These are phyloP conservation scores for Mizuhopecten yessoensis DNA, from an alignment of 1,140 invertebrate species.

Conservation along the genomic window DNA sequence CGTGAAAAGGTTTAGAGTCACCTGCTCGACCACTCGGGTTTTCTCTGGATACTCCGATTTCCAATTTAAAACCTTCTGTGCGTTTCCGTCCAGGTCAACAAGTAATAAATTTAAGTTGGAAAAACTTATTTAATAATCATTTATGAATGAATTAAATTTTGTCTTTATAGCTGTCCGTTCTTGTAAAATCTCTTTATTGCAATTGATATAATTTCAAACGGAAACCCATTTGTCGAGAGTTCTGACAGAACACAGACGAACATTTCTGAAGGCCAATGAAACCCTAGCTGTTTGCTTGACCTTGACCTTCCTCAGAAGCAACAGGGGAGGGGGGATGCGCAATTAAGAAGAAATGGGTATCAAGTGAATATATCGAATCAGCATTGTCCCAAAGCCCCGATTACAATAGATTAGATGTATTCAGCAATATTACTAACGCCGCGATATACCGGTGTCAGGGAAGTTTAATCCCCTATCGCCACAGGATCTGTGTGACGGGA, in stretches of 20 bases:
- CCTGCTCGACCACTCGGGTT: too few species aligned
- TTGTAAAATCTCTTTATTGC: too few species aligned
- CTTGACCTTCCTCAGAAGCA: background rate
- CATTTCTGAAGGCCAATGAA: background rate
- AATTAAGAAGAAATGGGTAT: conserved; percentile 19
- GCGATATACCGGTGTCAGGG: background rate
- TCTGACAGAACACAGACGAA: too few species aligned
- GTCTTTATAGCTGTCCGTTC: too few species aligned
- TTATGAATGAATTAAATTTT: too few species aligned
- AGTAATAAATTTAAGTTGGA: too few species aligned
- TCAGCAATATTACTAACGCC: background rate
- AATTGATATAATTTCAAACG: background rate
- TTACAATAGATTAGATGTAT: conserved; percentile 29
- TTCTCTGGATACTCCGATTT: too few species aligned
- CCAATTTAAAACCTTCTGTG: too few species aligned
- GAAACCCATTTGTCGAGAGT: background rate
- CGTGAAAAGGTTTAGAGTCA: too few species aligned
- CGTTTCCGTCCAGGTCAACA: too few species aligned
- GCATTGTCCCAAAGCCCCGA: conserved; percentile 36
- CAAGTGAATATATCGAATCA: conserved; percentile 17
- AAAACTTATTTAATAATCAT: too few species aligned
- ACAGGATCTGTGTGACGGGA: conserved; percentile 3
- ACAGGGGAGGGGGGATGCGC: background rate
- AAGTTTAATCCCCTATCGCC: conserved; percentile 15
- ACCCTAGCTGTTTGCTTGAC: background rate